Conservation (phyloP, 2,113 vertebrate genomes). For the Podocnemis expansa region DNA sequence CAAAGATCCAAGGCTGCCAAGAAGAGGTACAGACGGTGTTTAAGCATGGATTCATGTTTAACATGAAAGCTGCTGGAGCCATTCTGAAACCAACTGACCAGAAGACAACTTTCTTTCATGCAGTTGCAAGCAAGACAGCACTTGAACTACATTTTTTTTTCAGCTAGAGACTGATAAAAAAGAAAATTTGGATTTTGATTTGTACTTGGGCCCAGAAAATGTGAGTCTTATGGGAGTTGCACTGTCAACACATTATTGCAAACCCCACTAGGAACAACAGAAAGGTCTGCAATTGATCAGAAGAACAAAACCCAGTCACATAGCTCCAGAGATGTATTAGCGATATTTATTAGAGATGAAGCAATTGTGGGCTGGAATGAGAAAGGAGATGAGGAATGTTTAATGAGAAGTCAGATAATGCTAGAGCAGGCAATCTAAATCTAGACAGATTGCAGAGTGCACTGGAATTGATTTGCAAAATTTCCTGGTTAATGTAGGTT, state of each 20-base stretch:
- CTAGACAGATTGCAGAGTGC: neutral
- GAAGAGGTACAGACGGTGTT: no score
- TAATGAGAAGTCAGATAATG: neutral
- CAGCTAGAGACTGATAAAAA: neutral
- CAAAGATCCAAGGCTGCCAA: no score
- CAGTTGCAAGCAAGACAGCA: neutral
- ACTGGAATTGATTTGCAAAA: neutral
- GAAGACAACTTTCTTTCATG: neutral
- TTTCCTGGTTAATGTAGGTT: neutral
- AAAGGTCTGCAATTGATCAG: neutral
- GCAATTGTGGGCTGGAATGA: neutral
- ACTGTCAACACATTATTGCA: neutral
- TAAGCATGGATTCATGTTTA: neutral
- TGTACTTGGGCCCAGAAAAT: neutral
- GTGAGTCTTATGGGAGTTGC: neutral
- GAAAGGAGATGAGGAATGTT: neutral
- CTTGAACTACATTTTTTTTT: neutral
- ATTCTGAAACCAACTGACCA: neutral
- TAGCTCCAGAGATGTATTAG: no score
- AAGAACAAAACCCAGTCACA: neutral
- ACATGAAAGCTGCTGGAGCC: neutral
- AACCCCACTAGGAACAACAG: neutral
- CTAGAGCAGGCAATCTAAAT: neutral
- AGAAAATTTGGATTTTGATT: neutral
- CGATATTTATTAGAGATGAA: neutral